Percentiles rank a stretch among this genome's conserved stretches.
These are phyloP conservation scores for Pterocles burchelli DNA, from an alignment of 2,113 vertebrate species.

Conservation along the genomic window DNA sequence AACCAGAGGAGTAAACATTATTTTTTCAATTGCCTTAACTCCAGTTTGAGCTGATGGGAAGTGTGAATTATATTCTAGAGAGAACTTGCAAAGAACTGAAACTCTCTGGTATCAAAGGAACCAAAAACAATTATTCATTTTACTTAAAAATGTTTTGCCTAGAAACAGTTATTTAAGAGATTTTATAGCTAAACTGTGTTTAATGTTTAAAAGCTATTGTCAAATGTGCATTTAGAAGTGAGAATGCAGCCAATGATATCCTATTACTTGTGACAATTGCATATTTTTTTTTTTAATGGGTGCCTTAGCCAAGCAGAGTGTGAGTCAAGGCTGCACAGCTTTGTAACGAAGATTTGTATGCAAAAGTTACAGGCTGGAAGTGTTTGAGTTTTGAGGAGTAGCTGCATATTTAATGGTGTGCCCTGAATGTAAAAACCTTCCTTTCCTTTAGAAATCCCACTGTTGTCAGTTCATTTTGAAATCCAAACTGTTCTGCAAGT, in stretches of 20 bases:
- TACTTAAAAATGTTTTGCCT: background rate
- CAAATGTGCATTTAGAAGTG: background rate
- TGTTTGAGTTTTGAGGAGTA: background rate
- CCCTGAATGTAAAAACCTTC: background rate
- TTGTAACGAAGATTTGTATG: background rate
- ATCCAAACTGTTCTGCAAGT: background rate
- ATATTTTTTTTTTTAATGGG: slow-evolving; percentile 21
- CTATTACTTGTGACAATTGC: slow-evolving; percentile 1
- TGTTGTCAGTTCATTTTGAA: background rate
- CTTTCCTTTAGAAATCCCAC: background rate
- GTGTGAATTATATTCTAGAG: background rate
- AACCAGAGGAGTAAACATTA: background rate
- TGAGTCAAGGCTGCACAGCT: background rate
- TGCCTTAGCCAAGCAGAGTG: background rate
- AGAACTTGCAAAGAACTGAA: background rate
- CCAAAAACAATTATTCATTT: background rate
- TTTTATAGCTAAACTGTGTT: background rate
- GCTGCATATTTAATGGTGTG: background rate
- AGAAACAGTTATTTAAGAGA: background rate
- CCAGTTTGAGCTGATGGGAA: background rate
- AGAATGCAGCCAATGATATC: background rate
- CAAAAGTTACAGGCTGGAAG: background rate
- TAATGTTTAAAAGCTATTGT: background rate
- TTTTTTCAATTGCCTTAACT: background rate
- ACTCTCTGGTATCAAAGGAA: background rate